Base-by-base conservation (phyloP, 30 jellyfish, hydroid and myxozoan species). In the Turritopsis rubra region DNA sequence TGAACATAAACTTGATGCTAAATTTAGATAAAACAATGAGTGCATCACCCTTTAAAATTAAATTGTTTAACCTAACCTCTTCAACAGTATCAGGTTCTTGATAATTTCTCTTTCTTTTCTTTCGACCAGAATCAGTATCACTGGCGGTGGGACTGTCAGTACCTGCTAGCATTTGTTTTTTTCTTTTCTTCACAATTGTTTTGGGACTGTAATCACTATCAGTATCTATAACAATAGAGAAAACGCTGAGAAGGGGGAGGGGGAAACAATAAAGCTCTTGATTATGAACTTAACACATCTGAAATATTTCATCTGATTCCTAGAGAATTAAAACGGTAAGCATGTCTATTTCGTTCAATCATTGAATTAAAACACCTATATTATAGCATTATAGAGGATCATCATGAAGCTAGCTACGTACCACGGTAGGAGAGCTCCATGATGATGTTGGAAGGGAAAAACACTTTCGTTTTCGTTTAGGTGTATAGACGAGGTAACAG, bases 161-260 rank as follows among this genome's bases (percentile, higher is more conserved):
- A n/a, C 77, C 77, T 68, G 31, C 31, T 7, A 27, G 30, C 77
- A n/a, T 23, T 68, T 68, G 28, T 68, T 68, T 68, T n/a, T 27
- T 23, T 68, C 30, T 68, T 68, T 23, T 27, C 30, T 23, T 68
- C 17, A 27, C 30, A n/a, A 68, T 0, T n/a, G 77, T 68, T 68
- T 68, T 68, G 9, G 77, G 77, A 68, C 77, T 68, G 77, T 68
- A 68, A 27, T 68, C 77, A 68, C 77, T 68, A 68, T 68, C 77
- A 0, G 77, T 68, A 19, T 68, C 77, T 68, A 68, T 8, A 68
- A 68, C 19, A 19, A 22, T 19, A 68, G 27, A 17, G 8, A 66
- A n/a, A 68, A 22, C 19, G 9, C 9, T 68, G 8, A 9, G 30
- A 8, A 23, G 9, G 30, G 21, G 17, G 9, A 19, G 27, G 8